Evolutionary conservation across 1,140 invertebrate species (phyloP).

Genomic region (Proales similis): DNA sequence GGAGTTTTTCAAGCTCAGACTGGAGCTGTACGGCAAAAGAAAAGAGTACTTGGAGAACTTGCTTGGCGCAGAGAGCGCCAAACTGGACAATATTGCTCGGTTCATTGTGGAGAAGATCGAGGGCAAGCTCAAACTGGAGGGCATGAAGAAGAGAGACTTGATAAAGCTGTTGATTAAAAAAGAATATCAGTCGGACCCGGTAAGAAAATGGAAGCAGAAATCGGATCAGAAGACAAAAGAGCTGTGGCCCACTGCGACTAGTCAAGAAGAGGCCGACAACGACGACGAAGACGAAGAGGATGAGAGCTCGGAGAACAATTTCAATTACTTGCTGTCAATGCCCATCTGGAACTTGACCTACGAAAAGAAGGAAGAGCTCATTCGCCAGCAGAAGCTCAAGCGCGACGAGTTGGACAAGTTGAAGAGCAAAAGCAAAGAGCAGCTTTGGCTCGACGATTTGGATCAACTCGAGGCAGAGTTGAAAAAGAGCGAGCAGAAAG

Average conservation of each 20-base stretch:
- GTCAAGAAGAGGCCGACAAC: constrained; percentile 43
- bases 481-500: constrained; percentile 5
- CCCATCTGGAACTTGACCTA: constrained; percentile 78
- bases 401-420: constrained; percentile 51
- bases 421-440: constrained; percentile 62
- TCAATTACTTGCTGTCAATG: constrained; percentile 54
- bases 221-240: constrained; percentile 46
- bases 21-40: constrained; percentile 74
- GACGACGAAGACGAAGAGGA: constrained; percentile 14
- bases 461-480: constrained; percentile 59
- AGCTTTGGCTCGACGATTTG: constrained; percentile 82
- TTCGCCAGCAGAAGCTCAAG: constrained; percentile 76
- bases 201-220: constrained; percentile 78
- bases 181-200: constrained; percentile 88
- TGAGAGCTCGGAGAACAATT: constrained; percentile 40
- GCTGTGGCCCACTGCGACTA: background rate
- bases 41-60: constrained; percentile 85
- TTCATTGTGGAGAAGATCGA: constrained; percentile 97
- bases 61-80: constrained; percentile 76
- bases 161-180: constrained; percentile 75
- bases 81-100: constrained; percentile 78
- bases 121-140: constrained; percentile 75
- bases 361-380: constrained; percentile 83
- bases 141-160: constrained; percentile 78
- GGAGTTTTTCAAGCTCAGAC: constrained; percentile 75